Percentiles rank a stretch among this genome's conserved stretches.
phyloP scores from a whole-genome alignment of 53 echinoderm and acorn worm species.

The Echinarachnius parma region DNA sequence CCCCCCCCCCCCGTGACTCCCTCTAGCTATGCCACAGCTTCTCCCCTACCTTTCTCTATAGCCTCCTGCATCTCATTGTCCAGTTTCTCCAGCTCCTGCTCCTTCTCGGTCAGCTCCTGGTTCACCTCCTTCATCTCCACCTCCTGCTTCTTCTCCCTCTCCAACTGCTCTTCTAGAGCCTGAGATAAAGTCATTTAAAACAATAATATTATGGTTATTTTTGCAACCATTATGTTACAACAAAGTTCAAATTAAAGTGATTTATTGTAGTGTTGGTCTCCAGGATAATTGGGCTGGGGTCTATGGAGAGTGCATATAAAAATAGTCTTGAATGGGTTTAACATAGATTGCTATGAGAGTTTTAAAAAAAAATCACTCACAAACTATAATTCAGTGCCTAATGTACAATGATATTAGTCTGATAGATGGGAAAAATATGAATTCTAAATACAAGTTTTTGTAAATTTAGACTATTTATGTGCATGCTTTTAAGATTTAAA shows the following conservation, averaged over 20 bases:
- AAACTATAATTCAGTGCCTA: too few species aligned
- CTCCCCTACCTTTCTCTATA: slow-evolving; percentile 45
- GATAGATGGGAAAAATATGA: too few species aligned
- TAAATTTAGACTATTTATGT: too few species aligned
- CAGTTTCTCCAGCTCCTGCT: slow-evolving; percentile 33
- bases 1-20: background rate
- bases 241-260: background rate
- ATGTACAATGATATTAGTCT: too few species aligned
- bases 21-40: background rate
- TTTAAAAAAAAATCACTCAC: too few species aligned
- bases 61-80: slow-evolving; percentile 52
- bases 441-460: too few species aligned
- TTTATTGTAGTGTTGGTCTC: too few species aligned
- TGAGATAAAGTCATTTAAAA: background rate
- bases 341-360: too few species aligned
- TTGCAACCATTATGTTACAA: background rate
- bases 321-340: too few species aligned
- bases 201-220: background rate
- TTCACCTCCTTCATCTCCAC: slow-evolving; percentile 50
- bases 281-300: too few species aligned
- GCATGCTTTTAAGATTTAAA: too few species aligned
- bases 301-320: too few species aligned
- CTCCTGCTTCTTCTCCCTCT: slow-evolving; percentile 47
- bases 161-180: slow-evolving; percentile 33
- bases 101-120: slow-evolving; percentile 44